phyloP scores from a whole-genome alignment of 2,797 vertebrate species.

The Spinus olivaceus region DNA sequence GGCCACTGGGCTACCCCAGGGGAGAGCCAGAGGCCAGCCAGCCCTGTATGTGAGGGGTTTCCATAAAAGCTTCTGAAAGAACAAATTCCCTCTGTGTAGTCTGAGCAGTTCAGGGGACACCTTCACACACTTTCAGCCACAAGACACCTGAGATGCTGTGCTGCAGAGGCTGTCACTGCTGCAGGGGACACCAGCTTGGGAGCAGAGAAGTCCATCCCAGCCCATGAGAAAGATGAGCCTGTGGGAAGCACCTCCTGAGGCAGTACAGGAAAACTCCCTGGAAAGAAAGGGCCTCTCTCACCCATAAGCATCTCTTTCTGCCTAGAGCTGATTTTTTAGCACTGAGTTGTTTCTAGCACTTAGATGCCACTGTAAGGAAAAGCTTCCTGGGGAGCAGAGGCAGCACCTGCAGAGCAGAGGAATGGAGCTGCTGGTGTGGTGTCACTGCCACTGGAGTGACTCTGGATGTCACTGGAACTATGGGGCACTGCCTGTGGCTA shows the following conservation, averaged over 20 bases:
- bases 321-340: neutral
- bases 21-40: neutral
- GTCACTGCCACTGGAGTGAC: neutral
- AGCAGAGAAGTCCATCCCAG: neutral
- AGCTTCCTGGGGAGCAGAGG: neutral
- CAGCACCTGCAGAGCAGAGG: neutral
- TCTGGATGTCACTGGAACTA: neutral
- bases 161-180: neutral
- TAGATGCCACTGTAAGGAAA: neutral
- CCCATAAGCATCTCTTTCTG: neutral
- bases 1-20: neutral
- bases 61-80: neutral
- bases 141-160: neutral
- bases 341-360: neutral
- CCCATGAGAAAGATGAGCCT: neutral
- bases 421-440: neutral
- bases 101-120: neutral
- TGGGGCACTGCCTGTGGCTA: neutral
- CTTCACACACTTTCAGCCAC: neutral
- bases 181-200: neutral
- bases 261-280: neutral
- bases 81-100: neutral
- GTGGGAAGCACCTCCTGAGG: neutral
- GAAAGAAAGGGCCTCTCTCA: neutral
- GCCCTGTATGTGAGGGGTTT: neutral